Percentiles rank a stretch among this genome's conserved stretches.
These are phyloP conservation scores for Drosophila leontia DNA, from an alignment of 1,140 invertebrate species.

Conservation along the genomic window DNA sequence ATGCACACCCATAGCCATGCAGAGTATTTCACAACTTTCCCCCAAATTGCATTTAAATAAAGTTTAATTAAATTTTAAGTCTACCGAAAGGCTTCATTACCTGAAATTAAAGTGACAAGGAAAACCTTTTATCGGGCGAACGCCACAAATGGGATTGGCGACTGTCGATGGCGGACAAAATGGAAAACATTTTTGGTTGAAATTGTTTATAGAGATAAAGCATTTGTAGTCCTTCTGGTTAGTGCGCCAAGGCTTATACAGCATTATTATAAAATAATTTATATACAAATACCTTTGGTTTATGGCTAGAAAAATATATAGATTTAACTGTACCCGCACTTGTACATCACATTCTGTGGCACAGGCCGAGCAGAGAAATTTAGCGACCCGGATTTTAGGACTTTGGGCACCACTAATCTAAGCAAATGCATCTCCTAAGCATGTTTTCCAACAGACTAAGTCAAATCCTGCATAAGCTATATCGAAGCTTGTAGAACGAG, in stretches of 20 bases:
- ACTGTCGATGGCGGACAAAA: not conserved
- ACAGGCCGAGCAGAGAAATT: not conserved
- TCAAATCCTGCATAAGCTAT: not conserved
- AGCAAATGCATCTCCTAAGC: not conserved
- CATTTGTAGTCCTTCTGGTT: no score
- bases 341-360: no score
- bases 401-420: not conserved
- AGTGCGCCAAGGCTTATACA: not conserved
- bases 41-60: constrained; percentile 45
- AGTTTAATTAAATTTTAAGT: constrained; percentile 43
- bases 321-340: not conserved
- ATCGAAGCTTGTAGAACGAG: not conserved
- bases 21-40: constrained; percentile 30
- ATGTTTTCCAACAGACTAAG: not conserved
- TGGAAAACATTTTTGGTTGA: not conserved
- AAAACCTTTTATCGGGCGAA: constrained; percentile 35
- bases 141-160: constrained; percentile 15
- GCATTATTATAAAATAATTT: not conserved
- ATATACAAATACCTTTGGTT: not conserved
- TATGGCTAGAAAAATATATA: not conserved
- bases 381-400: not conserved
- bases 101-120: constrained; percentile 30
- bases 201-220: constrained; percentile 1
- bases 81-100: constrained; percentile 20
- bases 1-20: constrained; percentile 1